phyloP scores from a whole-genome alignment of 2,113 vertebrate genomes.

The Leptocoma aspasia region DNA sequence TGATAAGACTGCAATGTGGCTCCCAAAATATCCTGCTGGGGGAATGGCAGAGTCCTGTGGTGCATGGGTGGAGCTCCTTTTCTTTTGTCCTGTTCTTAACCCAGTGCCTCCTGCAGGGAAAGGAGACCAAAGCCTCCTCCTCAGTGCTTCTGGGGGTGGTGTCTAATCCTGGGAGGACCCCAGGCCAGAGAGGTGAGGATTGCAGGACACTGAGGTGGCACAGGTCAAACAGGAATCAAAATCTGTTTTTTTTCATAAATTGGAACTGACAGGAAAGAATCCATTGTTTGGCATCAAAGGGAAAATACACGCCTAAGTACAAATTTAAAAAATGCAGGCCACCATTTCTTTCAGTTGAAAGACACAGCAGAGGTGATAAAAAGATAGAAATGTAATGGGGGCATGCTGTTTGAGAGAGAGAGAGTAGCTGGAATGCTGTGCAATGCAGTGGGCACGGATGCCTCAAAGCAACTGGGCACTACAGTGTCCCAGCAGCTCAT shows the following conservation, averaged over 20 bases:
- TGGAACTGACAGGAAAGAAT: background rate
- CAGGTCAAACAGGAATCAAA: background rate
- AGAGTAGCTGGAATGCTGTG: background rate
- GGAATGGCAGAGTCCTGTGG: background rate
- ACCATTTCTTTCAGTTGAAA: background rate
- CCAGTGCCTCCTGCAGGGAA: rapidly evolving
- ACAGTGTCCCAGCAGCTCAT: background rate
- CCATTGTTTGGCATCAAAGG: background rate
- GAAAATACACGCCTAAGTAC: background rate
- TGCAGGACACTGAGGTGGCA: background rate
- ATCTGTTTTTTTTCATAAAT: background rate
- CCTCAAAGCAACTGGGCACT: background rate
- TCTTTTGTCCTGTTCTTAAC: background rate
- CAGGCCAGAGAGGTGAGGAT: background rate
- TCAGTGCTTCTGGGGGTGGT: background rate
- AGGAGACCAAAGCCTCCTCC: background rate
- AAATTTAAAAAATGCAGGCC: background rate
- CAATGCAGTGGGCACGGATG: rapidly evolving
- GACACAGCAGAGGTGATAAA: background rate
- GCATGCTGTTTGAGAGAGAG: background rate
- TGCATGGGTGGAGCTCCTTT: rapidly evolving
- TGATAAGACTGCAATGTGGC: background rate
- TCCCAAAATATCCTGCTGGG: background rate
- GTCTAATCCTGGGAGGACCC: background rate
- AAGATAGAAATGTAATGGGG: background rate